Percentiles rank a stretch among this genome's conserved stretches.
Conservation (phyloP, 2,888 invertebrate species). For the Xestoiulus laeticollis region DNA sequence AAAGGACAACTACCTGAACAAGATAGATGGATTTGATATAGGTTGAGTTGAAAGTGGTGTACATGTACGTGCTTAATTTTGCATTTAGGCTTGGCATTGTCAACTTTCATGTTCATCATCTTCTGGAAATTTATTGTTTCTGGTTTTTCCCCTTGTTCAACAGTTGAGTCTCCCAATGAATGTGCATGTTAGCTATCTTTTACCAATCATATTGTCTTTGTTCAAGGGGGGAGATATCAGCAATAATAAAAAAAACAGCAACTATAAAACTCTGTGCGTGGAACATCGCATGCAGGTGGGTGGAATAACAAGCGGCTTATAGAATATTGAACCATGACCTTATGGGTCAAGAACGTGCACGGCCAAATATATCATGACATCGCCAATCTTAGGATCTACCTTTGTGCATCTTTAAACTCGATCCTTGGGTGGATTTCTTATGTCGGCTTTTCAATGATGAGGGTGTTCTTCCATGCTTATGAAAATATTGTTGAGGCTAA, state of each 20-base stretch:
- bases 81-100: background rate
- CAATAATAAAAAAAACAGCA: background rate
- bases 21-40: slow-evolving; percentile 2
- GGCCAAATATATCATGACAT: slow-evolving; percentile 13
- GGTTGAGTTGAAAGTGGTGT: background rate
- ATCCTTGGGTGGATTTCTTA: slow-evolving; percentile 18
- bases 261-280: background rate
- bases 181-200: slow-evolving; percentile 11
- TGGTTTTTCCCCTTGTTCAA: background rate
- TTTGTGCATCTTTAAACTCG: background rate
- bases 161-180: background rate
- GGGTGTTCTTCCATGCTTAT: slow-evolving; percentile 26
- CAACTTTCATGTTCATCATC: slow-evolving; percentile 26
- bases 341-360: slow-evolving; percentile 26
- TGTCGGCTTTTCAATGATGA: slow-evolving; percentile 26
- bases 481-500: slow-evolving; percentile 17
- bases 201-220: slow-evolving; percentile 26
- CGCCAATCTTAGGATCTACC: slow-evolving; percentile 13
- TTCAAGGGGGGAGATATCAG: background rate
- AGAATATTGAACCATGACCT: slow-evolving; percentile 26
- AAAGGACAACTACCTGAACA: background rate
- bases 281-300: slow-evolving; percentile 15
- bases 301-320: slow-evolving; percentile 26
- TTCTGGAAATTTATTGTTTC: slow-evolving; percentile 2
- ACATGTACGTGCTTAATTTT: too few relatives aligned